Evolutionary conservation across 2,888 invertebrate genomes (phyloP), one percentile per base, ranked within the genome.

Genomic region (Himalopsyche kuldschensis): DNA sequence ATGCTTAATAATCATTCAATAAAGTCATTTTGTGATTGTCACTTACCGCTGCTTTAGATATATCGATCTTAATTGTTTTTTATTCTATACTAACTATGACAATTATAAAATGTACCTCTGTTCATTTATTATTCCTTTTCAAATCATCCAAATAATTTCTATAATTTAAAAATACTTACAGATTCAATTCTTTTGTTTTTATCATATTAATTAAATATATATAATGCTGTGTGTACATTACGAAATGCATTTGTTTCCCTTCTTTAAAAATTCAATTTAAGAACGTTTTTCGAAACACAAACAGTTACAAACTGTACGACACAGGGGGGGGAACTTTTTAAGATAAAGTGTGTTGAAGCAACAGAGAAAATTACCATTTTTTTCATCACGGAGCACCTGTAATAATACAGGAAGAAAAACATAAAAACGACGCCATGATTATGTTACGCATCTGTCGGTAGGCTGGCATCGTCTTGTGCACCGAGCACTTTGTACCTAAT

Each of bases 331-430:
- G 10, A 78, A 78, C 35, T 41, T 78, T n/a, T 41, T 78, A 78
- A 78, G 41, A 78, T 46, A 78, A 78, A 35, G 78, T 46, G 41
- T 8, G 35, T 24, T 30, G 55, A 55, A 55, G 55, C 55, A 55
- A 55, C 55, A 76, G 11, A 47, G 11, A 24, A 80, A 80, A 84
- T 84, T 84, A 81, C 32, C 83, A 84, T 83, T 84, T 84, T 84
- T 84, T 84, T 81, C 78, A 83, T 83, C 78, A 75, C 78, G 41
- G 48, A 78, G 82, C 83, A 83, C 83, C 81, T 81, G 81, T 78
- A 84, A 84, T 81, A 84, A 84, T 78, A 80, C 46, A 63, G 47
- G 31, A 79, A 63, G 24, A 30, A 46, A 55, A 82, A 35, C 82
- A 78, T 82, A 78, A 82, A 82, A 82, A 32, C 41, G 35, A 24